Evolutionary conservation across 2,888 invertebrate genomes (phyloP).

Genomic region (Drosophila gaucha): DNA sequence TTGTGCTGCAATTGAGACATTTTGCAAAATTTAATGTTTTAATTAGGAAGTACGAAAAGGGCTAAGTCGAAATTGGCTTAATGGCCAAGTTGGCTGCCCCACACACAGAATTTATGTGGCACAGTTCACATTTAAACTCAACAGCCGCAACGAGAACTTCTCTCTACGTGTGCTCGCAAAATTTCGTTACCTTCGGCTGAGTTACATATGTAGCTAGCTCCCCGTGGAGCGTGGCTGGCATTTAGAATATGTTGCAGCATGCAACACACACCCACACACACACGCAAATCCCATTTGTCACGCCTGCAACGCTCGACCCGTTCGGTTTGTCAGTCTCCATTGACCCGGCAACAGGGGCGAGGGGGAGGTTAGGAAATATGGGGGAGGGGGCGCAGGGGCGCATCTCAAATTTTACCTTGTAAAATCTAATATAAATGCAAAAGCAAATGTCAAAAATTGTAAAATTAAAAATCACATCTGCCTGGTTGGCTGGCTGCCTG

Average conservation of each 20-base stretch:
- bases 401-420: constrained; percentile 46
- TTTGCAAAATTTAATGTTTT: constrained; percentile 59
- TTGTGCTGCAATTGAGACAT: constrained; percentile 36
- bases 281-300: constrained; percentile 72
- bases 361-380: neutral
- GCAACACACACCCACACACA: constrained; percentile 14
- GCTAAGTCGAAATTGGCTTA: constrained; percentile 24
- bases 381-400: neutral
- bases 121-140: constrained; percentile 45
- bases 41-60: constrained; percentile 45
- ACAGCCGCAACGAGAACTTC: constrained; percentile 24
- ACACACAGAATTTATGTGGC: constrained; percentile 51
- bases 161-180: constrained; percentile 43
- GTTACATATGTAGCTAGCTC: constrained; percentile 5
- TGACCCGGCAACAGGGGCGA: constrained; percentile 58
- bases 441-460: constrained; percentile 79
- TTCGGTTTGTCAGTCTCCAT: constrained; percentile 64
- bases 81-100: constrained; percentile 27
- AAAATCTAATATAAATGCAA: constrained; percentile 81
- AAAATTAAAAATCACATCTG: constrained; percentile 77
- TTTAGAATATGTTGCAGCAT: constrained; percentile 52
- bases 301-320: constrained; percentile 58
- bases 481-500: constrained; percentile 1
- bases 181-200: constrained; percentile 41
- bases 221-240: constrained; percentile 48